Conservation (phyloP, 2,797 vertebrate species). For the Mus caroli region DNA sequence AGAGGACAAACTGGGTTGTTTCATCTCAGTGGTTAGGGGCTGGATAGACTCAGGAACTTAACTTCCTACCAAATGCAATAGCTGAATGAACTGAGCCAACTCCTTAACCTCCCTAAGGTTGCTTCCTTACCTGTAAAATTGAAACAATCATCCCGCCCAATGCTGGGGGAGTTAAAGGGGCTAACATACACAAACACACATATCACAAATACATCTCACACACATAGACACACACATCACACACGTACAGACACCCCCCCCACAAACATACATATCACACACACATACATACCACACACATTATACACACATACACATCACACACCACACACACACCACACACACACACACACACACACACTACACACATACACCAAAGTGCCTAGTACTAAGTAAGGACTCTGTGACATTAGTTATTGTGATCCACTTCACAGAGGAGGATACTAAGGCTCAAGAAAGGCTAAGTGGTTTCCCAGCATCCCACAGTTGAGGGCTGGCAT, state of each 20-base stretch:
- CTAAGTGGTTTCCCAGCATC: slow-evolving; percentile 41
- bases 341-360: neutral
- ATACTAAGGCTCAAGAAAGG: slow-evolving; percentile 38
- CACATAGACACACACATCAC: neutral
- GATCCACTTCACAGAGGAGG: slow-evolving; percentile 33
- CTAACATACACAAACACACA: neutral
- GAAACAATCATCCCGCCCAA: slow-evolving; percentile 52
- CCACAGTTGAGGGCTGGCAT: slow-evolving; percentile 33
- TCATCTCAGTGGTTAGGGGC: slow-evolving; percentile 15
- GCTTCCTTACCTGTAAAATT: slow-evolving; percentile 47
- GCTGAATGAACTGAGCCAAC: slow-evolving; percentile 15
- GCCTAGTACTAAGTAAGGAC: neutral
- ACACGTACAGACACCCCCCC: neutral
- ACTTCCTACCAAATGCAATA: slow-evolving; percentile 10
- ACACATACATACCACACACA: neutral
- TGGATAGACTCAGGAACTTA: slow-evolving; percentile 28
- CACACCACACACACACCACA: neutral
- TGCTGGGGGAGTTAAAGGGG: slow-evolving; percentile 17
- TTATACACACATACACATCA: neutral
- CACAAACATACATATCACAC: neutral
- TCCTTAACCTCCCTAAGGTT: slow-evolving; percentile 48
- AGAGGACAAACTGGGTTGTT: neutral
- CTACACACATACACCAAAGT: neutral
- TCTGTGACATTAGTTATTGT: slow-evolving; percentile 22
- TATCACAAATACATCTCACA: neutral